Base-by-base conservation (phyloP, 2,113 vertebrate genomes). In the Microcebus griseorufus region DNA sequence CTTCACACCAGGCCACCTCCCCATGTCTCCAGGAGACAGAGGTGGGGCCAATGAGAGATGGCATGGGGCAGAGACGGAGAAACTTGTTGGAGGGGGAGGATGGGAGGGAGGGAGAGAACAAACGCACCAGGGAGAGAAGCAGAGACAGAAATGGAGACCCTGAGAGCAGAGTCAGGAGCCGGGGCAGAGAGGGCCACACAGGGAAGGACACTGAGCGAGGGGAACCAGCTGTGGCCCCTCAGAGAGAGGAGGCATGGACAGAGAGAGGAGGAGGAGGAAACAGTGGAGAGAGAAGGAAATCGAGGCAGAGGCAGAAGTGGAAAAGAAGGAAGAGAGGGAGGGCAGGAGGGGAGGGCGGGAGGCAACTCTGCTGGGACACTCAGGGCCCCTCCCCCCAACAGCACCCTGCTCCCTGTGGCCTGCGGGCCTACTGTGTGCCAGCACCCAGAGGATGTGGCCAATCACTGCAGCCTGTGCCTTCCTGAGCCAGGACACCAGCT, bases 81-180 rank as follows among this genome's bases (percentile, higher is more conserved):
- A 42, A 75, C 39, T 20, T 2, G n/a, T 29, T 9, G 60, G 62
- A 0, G 73, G 9, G 34, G 29, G 32, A 88, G 20, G 13, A 9
- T 5, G 25, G 14, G n/a, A 9, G 4, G 0, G 48, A n/a, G 55
- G 8, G 11, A 51, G 23, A 39, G 32, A 48, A 76, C 0, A 1
- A 48, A 76, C 2, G 0, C 3, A 76, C 16, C 27, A 32, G 42
- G 27, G 16, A 76, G 27, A 76, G 42, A 32, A 32, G 27, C 62
- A 64, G 2, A n/a, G 73, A 65, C 20, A 70, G 27, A 55, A 67
- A 23, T 5, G 6, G 73, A 42, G 65, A 32, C 8, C 16, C 45
- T 1, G 73, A 60, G 39, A 45, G 14, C 62, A 58, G 55, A 80
- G 65, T 45, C 45, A 45, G 45, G 45, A 39, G 58, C 6, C 58